Conservation (phyloP, 92 coral and sea anemone genomes). For the Porites rus region DNA sequence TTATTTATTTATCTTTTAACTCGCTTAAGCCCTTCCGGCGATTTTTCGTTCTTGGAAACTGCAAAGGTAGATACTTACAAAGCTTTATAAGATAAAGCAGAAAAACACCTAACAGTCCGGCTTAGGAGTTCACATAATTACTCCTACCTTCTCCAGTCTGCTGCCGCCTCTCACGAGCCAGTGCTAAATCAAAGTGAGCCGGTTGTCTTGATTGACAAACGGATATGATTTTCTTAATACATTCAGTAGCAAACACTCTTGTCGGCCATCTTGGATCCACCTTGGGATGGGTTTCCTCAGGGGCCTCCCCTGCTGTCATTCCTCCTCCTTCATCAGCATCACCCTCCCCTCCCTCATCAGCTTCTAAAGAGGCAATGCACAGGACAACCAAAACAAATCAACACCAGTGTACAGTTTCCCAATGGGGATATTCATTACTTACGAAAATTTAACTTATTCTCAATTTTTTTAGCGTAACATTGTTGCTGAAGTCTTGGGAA, state of each 20-base stretch:
- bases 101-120: background rate
- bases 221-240: slow-evolving; percentile 90
- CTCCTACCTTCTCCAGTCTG: slow-evolving; percentile 91
- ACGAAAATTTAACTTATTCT: too few species aligned
- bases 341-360: slow-evolving; percentile 80
- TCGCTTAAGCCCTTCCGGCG: too few species aligned
- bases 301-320: slow-evolving; percentile 89
- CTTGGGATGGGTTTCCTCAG: slow-evolving; percentile 96
- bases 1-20: too few species aligned
- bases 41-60: too few species aligned
- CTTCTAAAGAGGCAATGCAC: slow-evolving; percentile 1
- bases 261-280: slow-evolving; percentile 99
- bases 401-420: background rate
- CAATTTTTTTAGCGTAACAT: too few species aligned
- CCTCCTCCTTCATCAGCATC: slow-evolving; percentile 94
- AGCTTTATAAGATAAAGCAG: background rate
- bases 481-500: too few species aligned
- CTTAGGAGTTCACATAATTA: background rate
- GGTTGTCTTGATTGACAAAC: slow-evolving; percentile 85
- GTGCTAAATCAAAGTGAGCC: slow-evolving; percentile 93
- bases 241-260: slow-evolving; percentile 94
- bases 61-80: background rate
- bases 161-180: slow-evolving; percentile 84
- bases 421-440: background rate
- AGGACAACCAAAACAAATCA: background rate